A percentile compares a stretch with the other conserved stretches of the same genome.
Evolutionary conservation across 2,113 vertebrate species (phyloP).

Genomic region (Gasterosteus aculeatus): DNA sequence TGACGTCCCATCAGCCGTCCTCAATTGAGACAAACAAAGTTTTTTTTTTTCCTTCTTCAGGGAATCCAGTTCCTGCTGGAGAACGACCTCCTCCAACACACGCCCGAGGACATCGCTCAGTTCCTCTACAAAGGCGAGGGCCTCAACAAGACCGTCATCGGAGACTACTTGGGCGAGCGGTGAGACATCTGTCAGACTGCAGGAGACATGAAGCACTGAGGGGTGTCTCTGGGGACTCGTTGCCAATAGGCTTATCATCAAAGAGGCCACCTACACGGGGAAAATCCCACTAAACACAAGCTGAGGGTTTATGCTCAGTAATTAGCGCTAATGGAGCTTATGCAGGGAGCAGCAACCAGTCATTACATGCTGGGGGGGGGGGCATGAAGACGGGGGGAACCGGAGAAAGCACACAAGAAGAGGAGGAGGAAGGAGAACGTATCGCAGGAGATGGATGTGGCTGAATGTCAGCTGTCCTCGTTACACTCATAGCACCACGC

Average conservation of each 20-base stretch:
- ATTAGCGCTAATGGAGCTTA: slow-evolving; percentile 77
- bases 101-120: slow-evolving; percentile 95
- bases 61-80: slow-evolving; percentile 97
- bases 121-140: slow-evolving; percentile 99
- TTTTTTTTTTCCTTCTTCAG: slow-evolving; percentile 67
- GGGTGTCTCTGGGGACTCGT: slow-evolving; percentile 27
- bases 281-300: slow-evolving; percentile 64
- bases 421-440: slow-evolving; percentile 15
- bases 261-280: slow-evolving; percentile 62
- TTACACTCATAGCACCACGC: background rate
- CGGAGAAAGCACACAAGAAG: slow-evolving; percentile 4
- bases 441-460: slow-evolving; percentile 10
- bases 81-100: slow-evolving; percentile 96
- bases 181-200: slow-evolving; percentile 64
- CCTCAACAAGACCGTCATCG: slow-evolving; percentile 97
- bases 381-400: slow-evolving; percentile 11
- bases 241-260: slow-evolving; percentile 55
- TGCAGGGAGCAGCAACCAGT: slow-evolving; percentile 53
- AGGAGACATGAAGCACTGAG: slow-evolving; percentile 53
- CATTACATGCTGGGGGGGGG: slow-evolving; percentile 59
- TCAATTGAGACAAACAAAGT: slow-evolving; percentile 17
- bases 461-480: slow-evolving; percentile 24
- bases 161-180: slow-evolving; percentile 98
- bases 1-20: slow-evolving; percentile 14
- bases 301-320: slow-evolving; percentile 59